Evolutionary conservation across 2,888 invertebrate genomes (phyloP), one percentile per base, ranked within the genome.

Genomic region (Cephus pygmeus): DNA sequence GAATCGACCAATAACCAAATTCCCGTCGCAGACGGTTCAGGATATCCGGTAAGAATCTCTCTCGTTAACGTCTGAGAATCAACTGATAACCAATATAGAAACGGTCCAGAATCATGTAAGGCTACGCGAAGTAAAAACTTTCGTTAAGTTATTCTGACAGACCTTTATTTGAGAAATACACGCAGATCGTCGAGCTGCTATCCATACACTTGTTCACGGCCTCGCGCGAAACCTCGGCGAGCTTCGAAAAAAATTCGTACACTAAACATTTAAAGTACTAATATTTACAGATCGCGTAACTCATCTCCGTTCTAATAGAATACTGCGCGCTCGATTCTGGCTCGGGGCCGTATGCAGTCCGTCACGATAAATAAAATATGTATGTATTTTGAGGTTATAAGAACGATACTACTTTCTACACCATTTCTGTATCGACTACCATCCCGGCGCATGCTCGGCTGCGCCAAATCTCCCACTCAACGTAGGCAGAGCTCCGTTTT

Each of bases 371-470:
- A 83, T 83, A 81, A 81, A 80, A 78, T 80, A 35, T 35, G 35
- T 35, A 82, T 83, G 35, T 35, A 82, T 83, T 88, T 86, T 76
- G 80, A 88, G 88, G 88, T 88, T 88, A 88, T 81, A 80, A 71
- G 35, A 56, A 35, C 36, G n/a, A 74, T 56, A 69, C 74, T 68
- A 69, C 74, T 35, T 30, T 69, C 77, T 75, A 77, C 69, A n/a
- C 69, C 15, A 73, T 68, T 12, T 15, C 34, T 56, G 75, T 82
- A 83, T 83, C 82, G 82, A 81, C 82, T 82, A 76, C 40, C 40
- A 75, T 73, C 75, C 69, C 30, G 56, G 76, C 79, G 79, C 76
- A 68, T 79, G 83, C 81, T 77, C 75, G 69, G 33, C 23, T 31
- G 34, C 71, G 71, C 71, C 12, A 71, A 56, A 56, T 23, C 56